Percentiles rank a stretch among this genome's conserved stretches.
These are phyloP conservation scores for Poeciliopsis turrubarensis DNA, from an alignment of 2,113 vertebrate species.

Conservation along the genomic window DNA sequence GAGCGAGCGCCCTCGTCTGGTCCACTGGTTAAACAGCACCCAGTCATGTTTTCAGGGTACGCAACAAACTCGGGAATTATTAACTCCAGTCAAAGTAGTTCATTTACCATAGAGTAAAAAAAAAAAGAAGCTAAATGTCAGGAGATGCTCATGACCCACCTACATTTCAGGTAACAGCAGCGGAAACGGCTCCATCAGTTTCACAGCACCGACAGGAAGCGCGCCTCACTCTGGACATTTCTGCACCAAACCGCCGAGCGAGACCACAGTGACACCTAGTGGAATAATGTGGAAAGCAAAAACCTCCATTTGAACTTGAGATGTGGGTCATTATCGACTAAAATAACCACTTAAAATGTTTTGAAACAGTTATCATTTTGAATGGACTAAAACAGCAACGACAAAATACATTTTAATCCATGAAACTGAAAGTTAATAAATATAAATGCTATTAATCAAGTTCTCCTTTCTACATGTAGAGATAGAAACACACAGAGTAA, in stretches of 20 bases:
- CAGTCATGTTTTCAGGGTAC: neutral
- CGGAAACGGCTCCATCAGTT: slow-evolving; percentile 23
- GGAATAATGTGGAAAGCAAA: slow-evolving; percentile 7
- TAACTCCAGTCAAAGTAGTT: no score
- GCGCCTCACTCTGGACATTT: slow-evolving; percentile 9
- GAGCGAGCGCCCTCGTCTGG: slow-evolving; percentile 50
- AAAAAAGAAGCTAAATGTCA: neutral
- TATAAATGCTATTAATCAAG: no score
- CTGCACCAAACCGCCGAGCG: slow-evolving; percentile 17
- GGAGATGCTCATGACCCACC: slow-evolving; percentile 5
- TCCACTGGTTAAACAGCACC: neutral
- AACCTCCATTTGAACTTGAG: neutral
- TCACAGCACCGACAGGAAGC: slow-evolving; percentile 30
- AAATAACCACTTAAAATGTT: no score
- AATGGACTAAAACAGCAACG: neutral
- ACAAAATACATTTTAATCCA: neutral
- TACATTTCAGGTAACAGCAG: slow-evolving; percentile 1
- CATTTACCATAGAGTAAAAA: neutral
- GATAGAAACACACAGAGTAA: no score
- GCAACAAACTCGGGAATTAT: no score
- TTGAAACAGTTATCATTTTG: neutral
- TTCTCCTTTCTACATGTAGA: no score
- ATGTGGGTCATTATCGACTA: neutral
- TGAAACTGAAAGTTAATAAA: neutral
- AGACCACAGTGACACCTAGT: slow-evolving; percentile 59